Percentiles rank a stretch among this genome's conserved stretches.
Conservation (phyloP, 2,113 vertebrate genomes). For the Hippoglossus stenolepis region DNA sequence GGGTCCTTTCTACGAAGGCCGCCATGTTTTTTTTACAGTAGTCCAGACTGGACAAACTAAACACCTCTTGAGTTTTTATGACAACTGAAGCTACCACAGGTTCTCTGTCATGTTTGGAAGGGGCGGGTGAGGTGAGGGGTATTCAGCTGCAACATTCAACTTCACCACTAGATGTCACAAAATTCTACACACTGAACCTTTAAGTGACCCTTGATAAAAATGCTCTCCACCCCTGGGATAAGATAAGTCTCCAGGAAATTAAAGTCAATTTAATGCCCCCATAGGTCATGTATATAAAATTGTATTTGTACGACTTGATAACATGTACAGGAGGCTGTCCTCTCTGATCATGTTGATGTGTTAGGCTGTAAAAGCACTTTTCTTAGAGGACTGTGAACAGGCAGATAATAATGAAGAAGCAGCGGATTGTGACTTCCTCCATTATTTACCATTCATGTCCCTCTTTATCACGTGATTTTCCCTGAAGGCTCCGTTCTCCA, state of each 20-base stretch:
- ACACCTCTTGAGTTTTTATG: no score
- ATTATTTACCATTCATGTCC: conserved; percentile 16
- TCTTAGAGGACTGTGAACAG: conserved; percentile 25
- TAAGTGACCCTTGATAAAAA: neutral
- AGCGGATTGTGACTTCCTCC: conserved; percentile 9
- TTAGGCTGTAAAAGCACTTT: conserved; percentile 4
- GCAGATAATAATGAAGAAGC: conserved; percentile 24
- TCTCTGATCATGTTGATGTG: conserved; percentile 32
- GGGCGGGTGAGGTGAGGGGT: no score
- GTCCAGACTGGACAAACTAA: no score
- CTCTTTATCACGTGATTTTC: neutral
- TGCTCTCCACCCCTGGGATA: neutral
- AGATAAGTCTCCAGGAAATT: neutral
- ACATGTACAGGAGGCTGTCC: conserved; percentile 39
- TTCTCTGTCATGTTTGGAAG: no score
- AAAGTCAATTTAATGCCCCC: neutral
- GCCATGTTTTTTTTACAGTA: no score
- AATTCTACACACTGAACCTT: no score
- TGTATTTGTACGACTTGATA: conserved; percentile 30
- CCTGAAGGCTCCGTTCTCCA: neutral
- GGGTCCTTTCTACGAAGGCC: no score
- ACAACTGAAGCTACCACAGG: no score
- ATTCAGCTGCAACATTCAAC: no score
- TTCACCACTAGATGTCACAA: no score
- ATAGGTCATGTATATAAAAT: neutral